Base-by-base conservation (phyloP, 2,888 invertebrate genomes). In the Coecobrya sp. region DNA sequence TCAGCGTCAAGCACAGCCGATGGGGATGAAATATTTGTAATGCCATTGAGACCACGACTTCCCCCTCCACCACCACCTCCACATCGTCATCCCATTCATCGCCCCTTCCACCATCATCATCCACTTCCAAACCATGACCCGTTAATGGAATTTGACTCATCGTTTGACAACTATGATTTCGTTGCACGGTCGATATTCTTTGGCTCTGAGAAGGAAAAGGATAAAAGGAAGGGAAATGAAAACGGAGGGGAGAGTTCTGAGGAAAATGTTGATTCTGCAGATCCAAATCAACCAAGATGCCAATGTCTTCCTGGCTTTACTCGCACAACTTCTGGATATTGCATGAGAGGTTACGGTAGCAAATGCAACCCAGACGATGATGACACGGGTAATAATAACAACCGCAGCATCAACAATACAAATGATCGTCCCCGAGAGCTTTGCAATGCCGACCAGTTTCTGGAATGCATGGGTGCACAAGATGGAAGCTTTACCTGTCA, bases 371-470 rank as follows among this genome's bases (percentile, higher is more conserved):
- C 84, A 19, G 79, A 90, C 7, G 91, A 91, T 79, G 68, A 81
- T 25, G 81, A 79, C 10, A 8, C 0, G 7, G 36, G 22, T 0
- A 36, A 0, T 13, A 11, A 16, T 52, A 45, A 25, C 1, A 65
- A 36, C 4, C 42, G 25, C 45, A 62, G 22, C 19, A 70, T 0
- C 27, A 45, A 22, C 19, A 62, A 8, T 36, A 22, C 10, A 52
- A 73, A 88, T 45, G 13, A 42, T 22, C 25, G 42, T 36, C 19
- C 86, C 10, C 76, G 86, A 79, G 93, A 93, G 42, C 62, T 89
- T 11, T 93, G 93, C 86, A 93, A 93, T 62, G 68, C 92, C 3
- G 93, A 93, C 30, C 73, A 93, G 59, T 92, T 91, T 22, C 86
- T 93, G 10, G 92, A 90, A 82, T 93, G 93, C 62, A 42, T 93